Percentiles rank a stretch among this genome's conserved stretches.
These are phyloP conservation scores for Cinclus cinclus DNA, from an alignment of 2,113 vertebrate genomes.

Conservation along the genomic window DNA sequence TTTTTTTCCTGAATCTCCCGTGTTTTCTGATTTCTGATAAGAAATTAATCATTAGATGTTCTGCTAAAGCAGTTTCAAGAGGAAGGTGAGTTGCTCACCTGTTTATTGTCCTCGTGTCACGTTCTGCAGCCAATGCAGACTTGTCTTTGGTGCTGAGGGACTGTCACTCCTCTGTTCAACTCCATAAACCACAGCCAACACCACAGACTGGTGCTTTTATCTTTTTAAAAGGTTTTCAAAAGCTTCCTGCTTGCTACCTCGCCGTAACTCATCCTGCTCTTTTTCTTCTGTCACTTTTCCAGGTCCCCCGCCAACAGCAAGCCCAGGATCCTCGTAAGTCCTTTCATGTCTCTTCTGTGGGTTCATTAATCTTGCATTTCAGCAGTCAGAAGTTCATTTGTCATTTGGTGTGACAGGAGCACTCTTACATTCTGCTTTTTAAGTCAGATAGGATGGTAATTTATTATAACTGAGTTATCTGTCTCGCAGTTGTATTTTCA, in stretches of 20 bases:
- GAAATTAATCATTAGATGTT: neutral
- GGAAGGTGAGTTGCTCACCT: neutral
- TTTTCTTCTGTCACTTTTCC: conserved; percentile 71
- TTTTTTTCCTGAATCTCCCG: neutral
- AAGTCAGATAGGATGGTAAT: conserved; percentile 1
- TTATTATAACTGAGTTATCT: conserved; percentile 7
- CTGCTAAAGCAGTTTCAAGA: neutral
- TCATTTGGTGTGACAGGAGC: neutral
- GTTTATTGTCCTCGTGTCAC: neutral
- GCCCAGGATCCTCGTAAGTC: conserved; percentile 94
- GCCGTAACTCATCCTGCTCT: conserved; percentile 33
- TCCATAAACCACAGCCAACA: neutral
- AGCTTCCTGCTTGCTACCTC: conserved; percentile 14
- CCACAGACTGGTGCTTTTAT: conserved; percentile 27
- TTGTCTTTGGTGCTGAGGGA: neutral
- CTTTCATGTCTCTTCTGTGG: conserved; percentile 20
- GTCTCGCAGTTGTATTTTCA: neutral
- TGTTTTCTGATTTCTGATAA: neutral
- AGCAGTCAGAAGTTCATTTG: conserved; percentile 46
- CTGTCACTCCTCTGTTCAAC: neutral
- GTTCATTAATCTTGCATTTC: conserved; percentile 37
- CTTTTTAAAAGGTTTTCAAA: conserved; percentile 47
- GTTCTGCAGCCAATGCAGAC: neutral
- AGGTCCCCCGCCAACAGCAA: conserved; percentile 92
- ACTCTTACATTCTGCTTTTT: neutral